These are phyloP conservation scores for Pegoplata infirma DNA, from an alignment of 2,888 invertebrate species.

Conservation along the genomic window DNA sequence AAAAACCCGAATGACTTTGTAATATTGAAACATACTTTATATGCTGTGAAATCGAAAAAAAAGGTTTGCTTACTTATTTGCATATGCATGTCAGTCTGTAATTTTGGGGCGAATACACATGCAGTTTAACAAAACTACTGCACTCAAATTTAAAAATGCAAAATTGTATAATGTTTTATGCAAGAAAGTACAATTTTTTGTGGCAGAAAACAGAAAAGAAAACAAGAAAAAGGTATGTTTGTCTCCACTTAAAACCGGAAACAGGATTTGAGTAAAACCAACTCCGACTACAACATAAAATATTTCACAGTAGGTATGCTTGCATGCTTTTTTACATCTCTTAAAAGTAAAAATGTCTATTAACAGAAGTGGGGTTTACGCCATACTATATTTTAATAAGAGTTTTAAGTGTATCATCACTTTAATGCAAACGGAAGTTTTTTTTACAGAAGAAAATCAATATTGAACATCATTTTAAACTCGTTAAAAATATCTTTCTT, in stretches of 20 bases:
- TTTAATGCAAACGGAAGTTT: too few species aligned
- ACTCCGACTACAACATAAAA: constrained; percentile 46
- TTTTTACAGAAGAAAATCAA: too few species aligned
- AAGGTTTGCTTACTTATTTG: constrained; percentile 43
- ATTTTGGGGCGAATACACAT: constrained; percentile 26
- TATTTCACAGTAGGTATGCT: constrained; percentile 22
- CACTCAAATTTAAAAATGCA: constrained; percentile 41
- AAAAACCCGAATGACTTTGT: too few species aligned
- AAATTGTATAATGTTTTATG: constrained; percentile 46
- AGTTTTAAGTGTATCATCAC: too few species aligned
- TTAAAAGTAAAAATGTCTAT: constrained; percentile 13
- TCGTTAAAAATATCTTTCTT: too few species aligned
- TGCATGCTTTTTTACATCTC: constrained; percentile 1
- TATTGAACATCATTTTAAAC: too few species aligned
- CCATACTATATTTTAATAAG: too few species aligned
- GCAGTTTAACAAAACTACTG: not conserved
- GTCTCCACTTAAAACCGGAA: constrained; percentile 55
- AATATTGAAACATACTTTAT: too few species aligned
- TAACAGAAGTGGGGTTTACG: too few species aligned
- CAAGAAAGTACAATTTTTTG: constrained; percentile 25
- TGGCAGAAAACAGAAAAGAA: constrained; percentile 5
- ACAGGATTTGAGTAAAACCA: constrained; percentile 51
- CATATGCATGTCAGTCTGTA: constrained; percentile 46
- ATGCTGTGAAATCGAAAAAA: constrained; percentile 19
- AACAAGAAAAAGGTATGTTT: constrained; percentile 52